phyloP scores from a whole-genome alignment of 2,888 invertebrate genomes.

The Epicampocera succincta region DNA sequence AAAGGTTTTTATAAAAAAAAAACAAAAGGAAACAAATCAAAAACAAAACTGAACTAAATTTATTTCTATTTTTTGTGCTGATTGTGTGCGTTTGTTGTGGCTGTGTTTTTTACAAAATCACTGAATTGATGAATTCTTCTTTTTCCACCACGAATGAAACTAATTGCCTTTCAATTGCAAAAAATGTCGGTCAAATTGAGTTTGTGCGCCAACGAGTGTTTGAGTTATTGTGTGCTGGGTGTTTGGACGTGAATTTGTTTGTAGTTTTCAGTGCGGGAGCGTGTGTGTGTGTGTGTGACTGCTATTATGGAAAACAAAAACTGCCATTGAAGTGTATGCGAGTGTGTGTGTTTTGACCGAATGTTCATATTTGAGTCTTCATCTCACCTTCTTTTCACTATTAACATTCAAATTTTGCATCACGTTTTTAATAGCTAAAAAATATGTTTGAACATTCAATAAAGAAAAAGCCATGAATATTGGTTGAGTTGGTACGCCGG shows the following conservation, averaged over 20 bases:
- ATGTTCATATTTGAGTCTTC: conserved; percentile 6
- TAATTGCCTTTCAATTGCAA: conserved; percentile 71
- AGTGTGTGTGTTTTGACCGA: conserved; percentile 3
- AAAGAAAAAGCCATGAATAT: neutral
- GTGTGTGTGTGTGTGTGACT: conserved; percentile 4
- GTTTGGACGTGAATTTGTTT: neutral
- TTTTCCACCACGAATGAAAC: conserved; percentile 64
- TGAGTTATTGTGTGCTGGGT: conserved; percentile 24
- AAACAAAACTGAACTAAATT: conserved; percentile 36
- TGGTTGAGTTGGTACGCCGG: neutral
- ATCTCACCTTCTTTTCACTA: neutral
- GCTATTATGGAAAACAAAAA: conserved; percentile 27
- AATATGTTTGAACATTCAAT: conserved; percentile 15
- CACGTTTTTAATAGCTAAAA: neutral
- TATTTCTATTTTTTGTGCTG: conserved; percentile 22
- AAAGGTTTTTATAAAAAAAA: conserved; percentile 20
- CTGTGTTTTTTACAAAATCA: conserved; percentile 45
- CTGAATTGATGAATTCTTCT: conserved; percentile 62
- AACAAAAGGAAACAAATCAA: neutral
- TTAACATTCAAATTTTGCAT: conserved; percentile 4
- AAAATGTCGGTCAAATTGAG: conserved; percentile 61
- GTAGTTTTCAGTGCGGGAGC: too few species aligned
- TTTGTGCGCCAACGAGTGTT: conserved; percentile 37
- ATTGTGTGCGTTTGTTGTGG: neutral
- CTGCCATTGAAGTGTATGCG: conserved; percentile 20